Percentiles rank a stretch among this genome's conserved stretches.
Conservation (phyloP, 1,140 invertebrate genomes). For the Drosophila baimaii region DNA sequence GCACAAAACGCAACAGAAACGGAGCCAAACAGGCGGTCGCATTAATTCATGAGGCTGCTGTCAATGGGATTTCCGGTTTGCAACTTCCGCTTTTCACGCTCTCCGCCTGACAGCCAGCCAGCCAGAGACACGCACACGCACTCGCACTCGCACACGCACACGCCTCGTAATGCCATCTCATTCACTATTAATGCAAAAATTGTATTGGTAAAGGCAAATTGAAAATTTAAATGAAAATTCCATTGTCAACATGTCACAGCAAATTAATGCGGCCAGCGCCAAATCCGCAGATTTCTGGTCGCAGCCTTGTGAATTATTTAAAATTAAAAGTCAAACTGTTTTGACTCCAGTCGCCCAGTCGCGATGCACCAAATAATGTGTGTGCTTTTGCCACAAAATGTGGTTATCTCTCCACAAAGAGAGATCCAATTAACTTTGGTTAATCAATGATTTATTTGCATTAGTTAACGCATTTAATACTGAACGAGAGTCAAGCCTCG, state of each 20-base stretch:
- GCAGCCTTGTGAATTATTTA: conserved; percentile 42
- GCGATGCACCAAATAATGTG: neutral
- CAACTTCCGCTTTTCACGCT: conserved; percentile 72
- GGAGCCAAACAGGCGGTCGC: conserved; percentile 54
- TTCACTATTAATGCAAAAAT: conserved; percentile 57
- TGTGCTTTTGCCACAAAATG: neutral
- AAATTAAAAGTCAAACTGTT: conserved; percentile 32
- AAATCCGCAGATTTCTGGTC: conserved; percentile 51
- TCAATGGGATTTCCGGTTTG: conserved; percentile 77
- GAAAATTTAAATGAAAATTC: conserved; percentile 59
- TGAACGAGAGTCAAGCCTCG: neutral
- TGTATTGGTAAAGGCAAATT: conserved; percentile 35
- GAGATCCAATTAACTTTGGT: conserved; percentile 14
- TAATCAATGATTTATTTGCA: conserved; percentile 23
- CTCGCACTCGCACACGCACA: conserved; percentile 8
- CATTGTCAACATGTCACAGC: conserved; percentile 43
- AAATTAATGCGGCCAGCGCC: conserved; percentile 39
- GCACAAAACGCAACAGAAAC: conserved; percentile 21
- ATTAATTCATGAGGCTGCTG: conserved; percentile 76
- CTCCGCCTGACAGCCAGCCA: conserved; percentile 35
- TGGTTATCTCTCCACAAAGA: neutral
- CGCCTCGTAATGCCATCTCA: conserved; percentile 36
- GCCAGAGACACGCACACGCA: conserved; percentile 14
- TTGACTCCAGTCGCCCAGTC: conserved; percentile 4
- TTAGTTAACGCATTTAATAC: conserved; percentile 13